Conservation (phyloP, 2,888 invertebrate genomes). For the Thecocarcelia acutangulata region DNA sequence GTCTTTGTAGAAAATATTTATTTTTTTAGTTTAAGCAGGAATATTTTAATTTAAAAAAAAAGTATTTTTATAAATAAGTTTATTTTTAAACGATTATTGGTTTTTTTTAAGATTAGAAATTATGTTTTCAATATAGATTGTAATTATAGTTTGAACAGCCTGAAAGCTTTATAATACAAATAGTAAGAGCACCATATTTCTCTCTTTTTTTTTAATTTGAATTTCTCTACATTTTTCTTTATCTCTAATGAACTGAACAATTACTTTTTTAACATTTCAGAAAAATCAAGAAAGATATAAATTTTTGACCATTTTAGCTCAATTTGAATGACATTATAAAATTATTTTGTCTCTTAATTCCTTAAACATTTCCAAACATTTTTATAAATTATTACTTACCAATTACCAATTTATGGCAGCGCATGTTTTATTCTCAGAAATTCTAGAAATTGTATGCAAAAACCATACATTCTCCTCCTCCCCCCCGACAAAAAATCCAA, state of each 20-base stretch:
- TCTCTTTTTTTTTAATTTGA: neutral
- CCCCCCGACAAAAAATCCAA: too few species aligned
- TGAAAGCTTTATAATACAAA: slow-evolving; percentile 1
- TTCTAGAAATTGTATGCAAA: slow-evolving; percentile 51
- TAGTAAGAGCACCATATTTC: slow-evolving; percentile 10
- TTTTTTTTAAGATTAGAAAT: too few species aligned
- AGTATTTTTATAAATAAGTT: too few species aligned
- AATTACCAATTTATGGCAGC: slow-evolving; percentile 31
- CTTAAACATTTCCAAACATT: slow-evolving; percentile 57
- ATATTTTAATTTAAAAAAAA: too few species aligned
- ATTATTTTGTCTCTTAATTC: slow-evolving; percentile 37
- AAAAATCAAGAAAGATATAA: neutral
- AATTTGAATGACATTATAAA: slow-evolving; percentile 11
- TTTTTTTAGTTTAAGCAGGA: too few species aligned
- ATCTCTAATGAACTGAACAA: neutral
- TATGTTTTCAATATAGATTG: too few species aligned
- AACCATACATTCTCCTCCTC: slow-evolving; percentile 44
- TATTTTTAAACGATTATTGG: too few species aligned
- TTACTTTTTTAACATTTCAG: neutral
- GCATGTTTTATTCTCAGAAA: slow-evolving; percentile 46
- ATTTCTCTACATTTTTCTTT: neutral
- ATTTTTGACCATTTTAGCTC: neutral
- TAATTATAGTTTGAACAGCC: slow-evolving; percentile 8
- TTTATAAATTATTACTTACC: neutral
- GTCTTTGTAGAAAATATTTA: too few species aligned